A percentile compares a stretch with the other conserved stretches of the same genome.
phyloP scores from a whole-genome alignment of 2,888 invertebrate genomes.

The Dolomedes plantarius region DNA sequence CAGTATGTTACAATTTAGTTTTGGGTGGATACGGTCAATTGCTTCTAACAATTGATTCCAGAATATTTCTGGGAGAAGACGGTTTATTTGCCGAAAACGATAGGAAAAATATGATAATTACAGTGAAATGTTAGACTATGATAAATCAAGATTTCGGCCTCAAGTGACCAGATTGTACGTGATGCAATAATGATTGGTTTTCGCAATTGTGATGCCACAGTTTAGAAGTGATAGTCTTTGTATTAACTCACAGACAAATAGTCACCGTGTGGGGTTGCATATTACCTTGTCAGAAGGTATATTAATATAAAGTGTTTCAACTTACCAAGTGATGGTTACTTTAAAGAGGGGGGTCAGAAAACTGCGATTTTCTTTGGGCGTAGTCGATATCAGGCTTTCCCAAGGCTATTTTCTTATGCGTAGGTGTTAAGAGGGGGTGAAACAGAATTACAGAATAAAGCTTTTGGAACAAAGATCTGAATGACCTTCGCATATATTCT shows the following conservation, averaged over 20 bases:
- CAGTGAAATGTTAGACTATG: not conserved
- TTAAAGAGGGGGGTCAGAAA: constrained; percentile 19
- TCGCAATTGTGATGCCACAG: constrained; percentile 19
- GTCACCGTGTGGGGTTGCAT: constrained; percentile 42
- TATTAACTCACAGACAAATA: constrained; percentile 1
- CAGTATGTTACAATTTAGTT: not conserved
- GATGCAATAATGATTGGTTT: constrained; percentile 19
- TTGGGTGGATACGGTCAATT: constrained; percentile 17
- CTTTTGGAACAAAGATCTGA: not conserved
- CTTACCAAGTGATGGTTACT: constrained; percentile 22
- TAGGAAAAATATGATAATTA: constrained; percentile 3
- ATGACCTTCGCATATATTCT: constrained; percentile 17
- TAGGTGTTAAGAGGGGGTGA: constrained; percentile 49
- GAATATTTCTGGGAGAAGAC: not conserved
- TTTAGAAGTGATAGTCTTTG: constrained; percentile 18
- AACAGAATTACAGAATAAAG: constrained; percentile 48
- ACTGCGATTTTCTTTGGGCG: constrained; percentile 52
- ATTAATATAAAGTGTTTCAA: constrained; percentile 34
- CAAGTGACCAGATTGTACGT: not conserved
- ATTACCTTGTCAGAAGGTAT: constrained; percentile 25
- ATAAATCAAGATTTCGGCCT: not conserved
- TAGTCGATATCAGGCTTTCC: constrained; percentile 13
- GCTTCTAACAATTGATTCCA: not conserved
- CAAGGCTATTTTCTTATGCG: constrained; percentile 31
- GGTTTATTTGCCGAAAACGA: not conserved